Percentiles rank a stretch among this genome's conserved stretches.
Evolutionary conservation across 1,140 invertebrate species (phyloP).

Genomic region (Mesaphorura yosii): DNA sequence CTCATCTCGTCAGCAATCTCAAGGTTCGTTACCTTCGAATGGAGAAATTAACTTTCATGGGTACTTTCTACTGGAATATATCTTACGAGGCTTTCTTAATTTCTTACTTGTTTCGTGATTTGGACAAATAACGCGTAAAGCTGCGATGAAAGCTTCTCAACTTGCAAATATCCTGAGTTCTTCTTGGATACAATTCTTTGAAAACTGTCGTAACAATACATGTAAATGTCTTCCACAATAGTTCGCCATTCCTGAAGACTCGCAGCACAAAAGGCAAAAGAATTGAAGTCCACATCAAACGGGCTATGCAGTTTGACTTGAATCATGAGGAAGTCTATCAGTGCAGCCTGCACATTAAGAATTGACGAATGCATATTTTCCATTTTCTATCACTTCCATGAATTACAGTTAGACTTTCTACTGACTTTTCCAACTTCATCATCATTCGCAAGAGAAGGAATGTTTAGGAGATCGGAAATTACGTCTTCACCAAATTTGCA

Average conservation of each 20-base stretch:
- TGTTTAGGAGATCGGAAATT: constrained; percentile 13
- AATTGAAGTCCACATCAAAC: constrained; percentile 11
- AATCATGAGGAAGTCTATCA: constrained; percentile 8
- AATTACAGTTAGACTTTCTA: neutral
- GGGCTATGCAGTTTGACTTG: constrained; percentile 21
- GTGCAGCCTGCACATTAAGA: neutral
- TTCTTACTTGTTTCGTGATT: no score
- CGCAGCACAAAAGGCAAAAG: constrained; percentile 16
- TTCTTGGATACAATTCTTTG: constrained; percentile 13
- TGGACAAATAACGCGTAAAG: no score
- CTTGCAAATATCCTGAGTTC: constrained; percentile 13
- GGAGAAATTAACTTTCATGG: neutral
- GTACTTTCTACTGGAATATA: neutral
- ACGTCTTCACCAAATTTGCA: constrained; percentile 21
- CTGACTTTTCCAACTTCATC: constrained; percentile 6
- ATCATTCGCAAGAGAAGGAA: neutral
- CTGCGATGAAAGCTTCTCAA: neutral
- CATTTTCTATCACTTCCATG: neutral
- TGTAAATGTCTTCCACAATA: constrained; percentile 10
- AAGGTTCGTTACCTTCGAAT: neutral
- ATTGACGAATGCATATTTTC: no score
- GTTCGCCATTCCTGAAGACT: constrained; percentile 9
- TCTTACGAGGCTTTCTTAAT: neutral
- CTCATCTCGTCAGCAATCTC: neutral
- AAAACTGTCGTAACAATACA: constrained; percentile 18